Percentiles rank a stretch among this genome's conserved stretches.
Evolutionary conservation across 2,113 vertebrate species (phyloP).

Genomic region (Cairina moschata): DNA sequence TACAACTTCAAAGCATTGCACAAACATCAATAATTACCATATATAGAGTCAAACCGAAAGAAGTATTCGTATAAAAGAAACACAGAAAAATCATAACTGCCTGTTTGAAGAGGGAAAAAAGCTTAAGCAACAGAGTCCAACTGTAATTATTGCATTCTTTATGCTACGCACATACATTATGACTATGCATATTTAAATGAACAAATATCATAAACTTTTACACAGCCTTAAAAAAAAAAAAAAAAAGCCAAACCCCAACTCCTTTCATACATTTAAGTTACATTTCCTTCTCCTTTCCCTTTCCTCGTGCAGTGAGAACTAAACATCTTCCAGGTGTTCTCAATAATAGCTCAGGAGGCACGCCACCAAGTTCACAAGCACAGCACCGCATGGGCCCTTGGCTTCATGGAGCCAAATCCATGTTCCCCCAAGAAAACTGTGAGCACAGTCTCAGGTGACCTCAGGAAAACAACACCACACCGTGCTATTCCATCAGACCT

Average conservation of each 20-base stretch:
- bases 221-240: neutral
- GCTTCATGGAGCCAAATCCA: conserved; percentile 46
- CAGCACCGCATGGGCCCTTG: neutral
- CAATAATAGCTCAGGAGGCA: conserved; percentile 45
- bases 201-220: neutral
- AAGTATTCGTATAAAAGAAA: neutral
- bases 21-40: conserved; percentile 53
- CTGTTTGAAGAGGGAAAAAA: neutral
- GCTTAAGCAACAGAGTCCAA: neutral
- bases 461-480: neutral
- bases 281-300: conserved; percentile 32
- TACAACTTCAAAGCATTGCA: conserved; percentile 51
- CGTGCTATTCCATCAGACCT: neutral
- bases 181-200: neutral
- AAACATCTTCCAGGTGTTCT: conserved; percentile 63
- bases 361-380: neutral
- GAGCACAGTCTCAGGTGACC: neutral
- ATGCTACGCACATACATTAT: fast-evolving
- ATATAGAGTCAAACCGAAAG: conserved; percentile 24
- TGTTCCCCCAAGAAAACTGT: conserved; percentile 1
- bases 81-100: neutral
- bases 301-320: conserved; percentile 3
- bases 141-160: neutral
- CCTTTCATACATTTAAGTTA: neutral
- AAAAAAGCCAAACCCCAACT: neutral